Percentiles rank a stretch among this genome's conserved stretches.
phyloP scores from a whole-genome alignment of 1,140 invertebrate species.

The Pollicipes pollicipes region DNA sequence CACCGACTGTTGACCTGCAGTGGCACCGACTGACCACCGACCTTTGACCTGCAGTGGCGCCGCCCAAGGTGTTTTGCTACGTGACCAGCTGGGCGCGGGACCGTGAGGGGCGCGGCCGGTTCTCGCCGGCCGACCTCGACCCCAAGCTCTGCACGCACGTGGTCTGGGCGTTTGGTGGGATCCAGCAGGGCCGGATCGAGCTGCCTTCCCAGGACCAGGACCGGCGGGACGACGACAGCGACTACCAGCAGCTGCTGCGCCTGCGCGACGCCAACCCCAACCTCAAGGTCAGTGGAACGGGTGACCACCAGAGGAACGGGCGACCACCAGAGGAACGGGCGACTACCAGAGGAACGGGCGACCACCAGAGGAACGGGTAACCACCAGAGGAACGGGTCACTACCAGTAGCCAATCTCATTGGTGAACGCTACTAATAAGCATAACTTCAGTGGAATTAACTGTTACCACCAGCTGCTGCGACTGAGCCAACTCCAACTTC shows the following conservation, averaged over 20 bases:
- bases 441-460: no score
- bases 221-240: slow-evolving; percentile 48
- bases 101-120: slow-evolving; percentile 63
- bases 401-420: no score
- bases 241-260: slow-evolving; percentile 57
- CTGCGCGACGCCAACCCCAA: slow-evolving; percentile 76
- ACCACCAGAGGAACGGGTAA: no score
- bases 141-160: slow-evolving; percentile 72
- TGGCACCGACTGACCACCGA: no score
- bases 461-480: no score
- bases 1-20: no score
- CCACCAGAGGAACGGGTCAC: no score
- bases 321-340: no score
- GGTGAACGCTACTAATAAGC: no score
- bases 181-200: slow-evolving; percentile 33
- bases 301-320: no score
- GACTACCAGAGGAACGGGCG: no score
- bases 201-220: slow-evolving; percentile 29
- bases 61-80: slow-evolving; percentile 71
- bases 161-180: slow-evolving; percentile 77
- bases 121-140: slow-evolving; percentile 71
- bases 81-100: slow-evolving; percentile 87
- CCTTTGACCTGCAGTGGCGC: slow-evolving; percentile 14
- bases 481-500: no score
- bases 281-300: slow-evolving; percentile 37